phyloP scores from a whole-genome alignment of 1,140 invertebrate species.

The Amyelois transitella region DNA sequence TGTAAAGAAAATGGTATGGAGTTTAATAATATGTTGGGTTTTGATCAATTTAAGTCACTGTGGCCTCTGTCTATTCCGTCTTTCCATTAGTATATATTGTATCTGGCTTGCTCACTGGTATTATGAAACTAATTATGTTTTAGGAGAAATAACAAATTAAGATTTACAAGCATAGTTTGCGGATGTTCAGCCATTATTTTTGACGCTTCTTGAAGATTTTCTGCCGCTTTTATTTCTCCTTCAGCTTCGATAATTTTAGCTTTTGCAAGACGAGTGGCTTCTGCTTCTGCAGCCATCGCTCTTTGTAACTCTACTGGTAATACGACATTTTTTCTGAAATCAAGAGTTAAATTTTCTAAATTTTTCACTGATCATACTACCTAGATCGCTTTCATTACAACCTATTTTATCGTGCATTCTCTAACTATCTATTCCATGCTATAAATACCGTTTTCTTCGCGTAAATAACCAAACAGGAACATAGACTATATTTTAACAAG shows the following conservation, averaged over 20 bases:
- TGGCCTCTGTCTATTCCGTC: too few species aligned
- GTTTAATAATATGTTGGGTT: too few species aligned
- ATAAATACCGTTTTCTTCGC: too few species aligned
- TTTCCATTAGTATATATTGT: too few species aligned
- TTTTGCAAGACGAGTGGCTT: conserved; percentile 41
- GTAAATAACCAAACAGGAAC: too few species aligned
- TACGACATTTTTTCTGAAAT: conserved; percentile 77
- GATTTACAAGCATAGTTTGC: conserved; percentile 43
- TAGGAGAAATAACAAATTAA: background rate
- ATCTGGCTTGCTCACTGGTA: too few species aligned
- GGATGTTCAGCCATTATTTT: conserved; percentile 40
- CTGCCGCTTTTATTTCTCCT: conserved; percentile 50
- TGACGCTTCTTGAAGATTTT: conserved; percentile 41
- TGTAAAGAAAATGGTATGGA: conserved; percentile 37
- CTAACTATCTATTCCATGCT: too few species aligned
- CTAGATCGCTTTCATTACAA: too few species aligned
- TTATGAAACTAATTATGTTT: background rate
- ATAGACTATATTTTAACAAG: too few species aligned
- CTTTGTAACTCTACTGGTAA: conserved; percentile 81
- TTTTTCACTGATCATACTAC: too few species aligned
- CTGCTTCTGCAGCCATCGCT: conserved; percentile 81
- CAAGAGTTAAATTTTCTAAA: background rate
- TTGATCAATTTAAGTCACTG: too few species aligned
- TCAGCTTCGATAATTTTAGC: conserved; percentile 53
- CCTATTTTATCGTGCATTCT: too few species aligned